These are phyloP conservation scores for Dynastes hyllus DNA, from an alignment of 2,888 invertebrate species.

Conservation along the genomic window DNA sequence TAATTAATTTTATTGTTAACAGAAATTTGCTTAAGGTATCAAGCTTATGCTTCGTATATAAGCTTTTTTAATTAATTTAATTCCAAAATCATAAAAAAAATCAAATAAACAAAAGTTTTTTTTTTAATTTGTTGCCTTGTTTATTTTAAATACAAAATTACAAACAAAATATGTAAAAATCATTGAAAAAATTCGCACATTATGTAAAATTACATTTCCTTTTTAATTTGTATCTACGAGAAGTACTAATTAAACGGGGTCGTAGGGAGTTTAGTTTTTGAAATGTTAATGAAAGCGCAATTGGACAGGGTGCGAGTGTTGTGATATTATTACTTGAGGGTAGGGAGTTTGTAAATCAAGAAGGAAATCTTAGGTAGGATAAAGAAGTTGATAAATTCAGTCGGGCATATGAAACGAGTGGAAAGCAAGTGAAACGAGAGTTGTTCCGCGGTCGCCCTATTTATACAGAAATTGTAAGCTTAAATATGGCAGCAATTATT, in stretches of 20 bases:
- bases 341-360: conserved; percentile 39
- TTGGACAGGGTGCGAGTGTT: neutral
- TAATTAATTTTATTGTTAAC: too few species aligned
- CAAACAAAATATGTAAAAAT: too few species aligned
- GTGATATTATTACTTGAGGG: conserved; percentile 15
- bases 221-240: neutral
- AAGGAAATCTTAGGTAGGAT: conserved; percentile 47
- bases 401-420: conserved; percentile 42
- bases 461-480: conserved; percentile 68
- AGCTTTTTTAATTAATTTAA: too few species aligned
- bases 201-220: too few species aligned
- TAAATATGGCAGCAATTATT: conserved; percentile 72
- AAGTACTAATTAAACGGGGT: neutral
- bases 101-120: too few species aligned
- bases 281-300: neutral
- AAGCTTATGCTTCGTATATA: too few species aligned
- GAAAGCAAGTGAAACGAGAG: conserved; percentile 34
- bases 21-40: too few species aligned
- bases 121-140: too few species aligned
- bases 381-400: conserved; percentile 47
- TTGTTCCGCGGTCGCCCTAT: conserved; percentile 54
- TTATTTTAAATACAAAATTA: too few species aligned
- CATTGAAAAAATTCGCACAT: too few species aligned
- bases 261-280: neutral
- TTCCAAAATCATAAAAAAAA: too few species aligned